phyloP scores from a whole-genome alignment of 2,113 vertebrate genomes.

The Hassar affinis region DNA sequence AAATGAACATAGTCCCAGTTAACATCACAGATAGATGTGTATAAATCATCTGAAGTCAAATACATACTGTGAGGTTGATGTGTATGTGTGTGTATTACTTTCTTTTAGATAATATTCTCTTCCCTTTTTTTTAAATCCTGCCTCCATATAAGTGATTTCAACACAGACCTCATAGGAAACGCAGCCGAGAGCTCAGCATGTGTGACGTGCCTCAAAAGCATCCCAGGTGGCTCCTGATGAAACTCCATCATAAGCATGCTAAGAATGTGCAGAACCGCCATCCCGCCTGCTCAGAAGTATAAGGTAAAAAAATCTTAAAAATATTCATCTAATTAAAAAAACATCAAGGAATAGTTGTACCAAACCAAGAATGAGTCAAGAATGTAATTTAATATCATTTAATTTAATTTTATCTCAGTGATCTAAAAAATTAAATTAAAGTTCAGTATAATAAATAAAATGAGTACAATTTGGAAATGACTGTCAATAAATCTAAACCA shows the following conservation, averaged over 20 bases:
- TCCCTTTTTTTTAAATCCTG: not conserved
- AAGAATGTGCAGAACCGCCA: not conserved
- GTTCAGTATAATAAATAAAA: not conserved
- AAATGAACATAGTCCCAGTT: not conserved
- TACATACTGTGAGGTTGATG: not conserved
- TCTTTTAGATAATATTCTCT: too few species aligned
- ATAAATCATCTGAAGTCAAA: not conserved
- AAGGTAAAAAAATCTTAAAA: not conserved
- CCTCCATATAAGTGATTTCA: not conserved
- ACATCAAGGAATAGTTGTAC: not conserved
- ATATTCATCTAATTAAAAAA: not conserved
- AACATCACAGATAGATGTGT: not conserved
- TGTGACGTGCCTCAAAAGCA: not conserved
- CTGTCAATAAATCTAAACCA: not conserved
- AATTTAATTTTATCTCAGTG: not conserved
- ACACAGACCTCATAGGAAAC: not conserved
- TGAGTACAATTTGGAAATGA: not conserved
- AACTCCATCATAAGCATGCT: not conserved
- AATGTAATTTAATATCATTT: not conserved
- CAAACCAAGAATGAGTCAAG: not conserved
- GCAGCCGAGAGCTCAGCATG: not conserved
- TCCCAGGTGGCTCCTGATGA: not conserved
- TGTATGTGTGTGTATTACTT: not conserved
- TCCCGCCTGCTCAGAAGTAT: not conserved
- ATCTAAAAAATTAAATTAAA: not conserved